phyloP scores from a whole-genome alignment of 30 jellyfish, hydroid and myxozoan genomes.

The Hydractinia symbiolongicarpus region DNA sequence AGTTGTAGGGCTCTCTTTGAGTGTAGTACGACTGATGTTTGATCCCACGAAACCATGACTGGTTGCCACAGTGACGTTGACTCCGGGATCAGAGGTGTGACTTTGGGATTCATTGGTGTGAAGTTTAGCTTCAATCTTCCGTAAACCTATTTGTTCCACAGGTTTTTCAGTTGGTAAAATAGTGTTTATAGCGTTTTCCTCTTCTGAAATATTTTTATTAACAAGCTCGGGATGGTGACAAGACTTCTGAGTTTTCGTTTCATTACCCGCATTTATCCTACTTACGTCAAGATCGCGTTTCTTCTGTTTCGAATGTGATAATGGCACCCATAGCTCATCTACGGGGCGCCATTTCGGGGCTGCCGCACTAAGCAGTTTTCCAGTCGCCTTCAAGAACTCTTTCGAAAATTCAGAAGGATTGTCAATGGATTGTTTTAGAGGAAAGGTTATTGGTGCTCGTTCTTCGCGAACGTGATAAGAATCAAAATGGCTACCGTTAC shows the following conservation, averaged over 20 bases:
- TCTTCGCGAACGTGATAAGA: not conserved
- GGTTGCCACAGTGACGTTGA: not conserved
- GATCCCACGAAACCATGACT: not conserved
- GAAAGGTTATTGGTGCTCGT: conserved; percentile 6
- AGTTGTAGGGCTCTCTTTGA: not conserved
- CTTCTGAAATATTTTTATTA: too few relatives aligned
- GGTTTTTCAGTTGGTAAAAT: too few relatives aligned
- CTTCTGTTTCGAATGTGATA: not conserved
- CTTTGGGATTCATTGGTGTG: too few relatives aligned
- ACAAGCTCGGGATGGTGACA: too few relatives aligned
- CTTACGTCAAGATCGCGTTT: too few relatives aligned
- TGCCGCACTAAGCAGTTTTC: conserved; percentile 7
- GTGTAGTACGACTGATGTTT: not conserved
- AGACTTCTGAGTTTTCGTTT: too few relatives aligned
- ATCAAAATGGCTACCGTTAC: not conserved
- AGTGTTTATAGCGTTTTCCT: too few relatives aligned
- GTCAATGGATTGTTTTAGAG: not conserved
- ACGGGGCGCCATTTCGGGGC: conserved; percentile 2
- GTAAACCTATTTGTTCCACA: too few relatives aligned
- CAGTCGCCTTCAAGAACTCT: conserved; percentile 1
- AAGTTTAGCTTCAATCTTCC: too few relatives aligned
- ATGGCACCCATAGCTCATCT: not conserved
- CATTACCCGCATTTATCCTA: too few relatives aligned
- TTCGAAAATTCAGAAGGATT: not conserved
- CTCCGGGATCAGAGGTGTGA: too few relatives aligned